Evolutionary conservation across 2,113 vertebrate genomes (phyloP), one percentile per base, ranked within the genome.

Genomic region (Lepus timidus): DNA sequence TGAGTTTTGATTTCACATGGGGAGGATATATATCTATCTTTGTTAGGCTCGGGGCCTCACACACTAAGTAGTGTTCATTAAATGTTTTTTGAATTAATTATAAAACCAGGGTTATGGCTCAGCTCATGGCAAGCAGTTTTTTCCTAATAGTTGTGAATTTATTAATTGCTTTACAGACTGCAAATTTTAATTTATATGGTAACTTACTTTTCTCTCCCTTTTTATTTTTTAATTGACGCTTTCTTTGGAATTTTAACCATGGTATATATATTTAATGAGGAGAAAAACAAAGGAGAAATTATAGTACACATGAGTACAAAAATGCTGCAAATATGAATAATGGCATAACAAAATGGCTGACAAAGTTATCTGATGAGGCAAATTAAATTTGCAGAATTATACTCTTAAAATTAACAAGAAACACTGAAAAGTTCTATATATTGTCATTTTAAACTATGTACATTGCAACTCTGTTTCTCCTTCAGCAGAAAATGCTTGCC

Each of bases 181-280:
- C 9, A 76, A 84, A 49, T 92, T 80, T 49, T 85, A 23, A 67
- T 67, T 81, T 94, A 73, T 52, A 6, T 65, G 33, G n/a, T 86
- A 33, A 39, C 62, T 83, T 55, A 33, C 16, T 76, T 51, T 81
- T 19, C 19, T 58, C 6, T 58, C 19, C 19, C 55, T 58, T 58
- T 19, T 58, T 58, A 58, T 19, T 19, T 58, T 19, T 58, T 44
- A 44, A 44, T 44, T 58, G 55, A 58, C 14, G 19, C 19, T 58
- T 58, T 51, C 79, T 80, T 79, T 85, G 78, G 61, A 62, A 86
- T 29, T 83, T 83, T 92, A 84, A 68, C 64, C 17, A 55, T 51
- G 9, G 14, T 31, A 73, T 55, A 20, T 58, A 67, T 84, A 36
- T 89, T 92, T 70, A 87, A 58, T 55, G 36, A 90, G 10, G 16